Base-by-base conservation (phyloP, 2,113 vertebrate genomes). In the Calyptommatus sinebrachiatus region DNA sequence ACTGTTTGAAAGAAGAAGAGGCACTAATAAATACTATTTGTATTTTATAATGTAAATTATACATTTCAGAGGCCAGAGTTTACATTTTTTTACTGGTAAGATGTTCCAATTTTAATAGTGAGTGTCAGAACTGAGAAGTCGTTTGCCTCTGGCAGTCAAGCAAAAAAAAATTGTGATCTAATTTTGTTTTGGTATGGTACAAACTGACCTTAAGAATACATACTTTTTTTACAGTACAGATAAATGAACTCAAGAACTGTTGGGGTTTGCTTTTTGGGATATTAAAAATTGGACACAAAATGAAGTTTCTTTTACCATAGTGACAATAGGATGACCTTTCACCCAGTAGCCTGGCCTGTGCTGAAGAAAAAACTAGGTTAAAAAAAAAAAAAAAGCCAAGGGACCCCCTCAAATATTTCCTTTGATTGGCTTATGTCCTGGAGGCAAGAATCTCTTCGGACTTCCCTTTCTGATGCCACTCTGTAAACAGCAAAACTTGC, bases 151-250 rank as follows among this genome's bases (percentile, higher is more conserved):
- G 50, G 67, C 53, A 53, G 62, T 77, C 63, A 82, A 76, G 24
- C 41, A 76, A n/a, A 78, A 69, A n/a, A 22, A 50, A 74, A 41
- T 50, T 74, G 28, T 50, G 50, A 21, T 78, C 63, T 45, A 45
- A 66, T 73, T 83, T 73, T 48, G 26, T 46, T 78, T 75, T 79
- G 50, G 18, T 74, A 53, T 65, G 74, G 28, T 69, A 28, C 57
- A 83, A 78, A 78, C 63, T 78, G 71, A 73, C 29, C 41, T 73
- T 69, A 68, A 57, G 14, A 57, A 85, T 81, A 53, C 65, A 84
- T 60, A 88, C 65, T 60, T 28, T 35, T 83, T 77, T 41, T 65
- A 85, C 81, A 74, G 76, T 65, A 83, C 71, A n/a, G 71, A 70
- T 74, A 31, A 87, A 81, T 41, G 24, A 78, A 82, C 1, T 70